Conservation (phyloP, 1,140 invertebrate species). For the Acyrthosiphon pisum region DNA sequence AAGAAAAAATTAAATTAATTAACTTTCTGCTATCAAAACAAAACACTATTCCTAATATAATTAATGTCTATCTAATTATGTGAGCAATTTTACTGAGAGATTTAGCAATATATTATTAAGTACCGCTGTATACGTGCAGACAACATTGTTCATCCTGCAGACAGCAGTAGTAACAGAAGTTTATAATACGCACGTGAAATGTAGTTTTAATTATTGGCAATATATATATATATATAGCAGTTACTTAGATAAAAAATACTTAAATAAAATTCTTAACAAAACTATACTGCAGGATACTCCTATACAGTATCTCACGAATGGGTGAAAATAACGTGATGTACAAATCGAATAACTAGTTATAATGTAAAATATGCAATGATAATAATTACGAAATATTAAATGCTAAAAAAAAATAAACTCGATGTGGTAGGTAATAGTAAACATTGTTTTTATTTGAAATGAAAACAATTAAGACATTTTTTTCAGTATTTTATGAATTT, state of each 20-base stretch:
- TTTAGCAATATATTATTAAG: background rate
- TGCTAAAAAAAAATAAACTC: background rate
- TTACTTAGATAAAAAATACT: background rate
- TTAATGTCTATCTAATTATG: background rate
- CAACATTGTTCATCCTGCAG: background rate
- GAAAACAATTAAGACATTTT: too few species aligned
- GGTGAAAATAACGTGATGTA: background rate
- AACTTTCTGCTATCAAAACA: background rate
- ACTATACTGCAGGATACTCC: background rate
- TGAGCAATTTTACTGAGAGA: background rate
- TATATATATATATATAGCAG: background rate
- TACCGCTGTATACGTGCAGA: background rate
- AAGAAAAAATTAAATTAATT: constrained; percentile 1
- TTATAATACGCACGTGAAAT: background rate
- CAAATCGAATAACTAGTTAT: background rate
- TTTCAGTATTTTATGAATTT: background rate
- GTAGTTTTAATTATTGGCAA: background rate
- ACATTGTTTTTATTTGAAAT: background rate
- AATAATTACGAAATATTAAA: background rate
- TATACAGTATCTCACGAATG: background rate
- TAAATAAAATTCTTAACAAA: background rate
- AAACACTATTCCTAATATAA: background rate
- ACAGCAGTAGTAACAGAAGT: background rate
- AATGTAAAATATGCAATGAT: background rate
- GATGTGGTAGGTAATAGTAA: background rate